phyloP scores from a whole-genome alignment of 2,888 invertebrate species.

The Pammene aurita region DNA sequence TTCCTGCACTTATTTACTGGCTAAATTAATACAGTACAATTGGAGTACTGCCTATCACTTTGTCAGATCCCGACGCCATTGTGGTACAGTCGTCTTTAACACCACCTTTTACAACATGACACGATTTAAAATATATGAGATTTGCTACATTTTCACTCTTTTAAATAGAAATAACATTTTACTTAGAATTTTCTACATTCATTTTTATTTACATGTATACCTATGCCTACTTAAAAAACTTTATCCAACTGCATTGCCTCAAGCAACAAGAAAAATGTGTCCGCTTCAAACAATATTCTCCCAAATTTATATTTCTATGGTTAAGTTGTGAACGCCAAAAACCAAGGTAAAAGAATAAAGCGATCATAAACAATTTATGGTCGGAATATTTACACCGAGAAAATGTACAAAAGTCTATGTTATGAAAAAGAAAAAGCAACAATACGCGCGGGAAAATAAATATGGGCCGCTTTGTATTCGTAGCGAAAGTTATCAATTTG shows the following conservation, averaged over 20 bases:
- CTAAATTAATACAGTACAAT: too few relatives aligned
- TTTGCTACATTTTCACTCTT: too few relatives aligned
- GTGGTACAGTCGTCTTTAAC: too few relatives aligned
- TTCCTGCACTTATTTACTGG: too few relatives aligned
- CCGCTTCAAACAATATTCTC: background rate
- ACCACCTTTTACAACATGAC: too few relatives aligned
- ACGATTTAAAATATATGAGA: too few relatives aligned
- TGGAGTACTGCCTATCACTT: too few relatives aligned
- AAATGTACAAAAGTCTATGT: background rate
- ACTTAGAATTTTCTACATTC: background rate
- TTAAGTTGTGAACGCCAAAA: background rate
- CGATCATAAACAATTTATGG: conserved; percentile 9
- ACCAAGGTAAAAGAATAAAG: conserved; percentile 19
- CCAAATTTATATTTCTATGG: background rate
- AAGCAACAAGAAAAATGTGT: background rate
- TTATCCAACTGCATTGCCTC: background rate
- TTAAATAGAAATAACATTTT: too few relatives aligned
- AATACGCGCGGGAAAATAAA: background rate
- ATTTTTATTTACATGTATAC: background rate
- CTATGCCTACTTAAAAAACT: background rate
- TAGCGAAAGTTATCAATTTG: too few relatives aligned
- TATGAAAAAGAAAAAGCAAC: conserved; percentile 5
- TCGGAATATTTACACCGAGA: conserved; percentile 11
- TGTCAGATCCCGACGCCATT: too few relatives aligned
- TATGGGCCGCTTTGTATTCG: conserved; percentile 1